Evolutionary conservation across 2,888 invertebrate genomes (phyloP).

Genomic region (Esperia sulphurella): DNA sequence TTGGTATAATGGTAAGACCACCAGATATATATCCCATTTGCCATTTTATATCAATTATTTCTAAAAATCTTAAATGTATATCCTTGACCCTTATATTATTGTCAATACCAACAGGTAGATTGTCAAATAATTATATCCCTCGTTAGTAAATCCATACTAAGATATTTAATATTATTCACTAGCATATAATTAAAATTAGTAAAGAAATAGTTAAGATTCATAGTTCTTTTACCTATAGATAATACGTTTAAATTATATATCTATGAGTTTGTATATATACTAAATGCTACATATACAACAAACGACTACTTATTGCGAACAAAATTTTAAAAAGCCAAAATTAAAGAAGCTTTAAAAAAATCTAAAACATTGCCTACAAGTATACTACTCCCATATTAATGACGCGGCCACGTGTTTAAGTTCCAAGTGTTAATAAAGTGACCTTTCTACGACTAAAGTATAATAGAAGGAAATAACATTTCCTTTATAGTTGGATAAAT

Average conservation of each 20-base stretch:
- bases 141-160: conserved; percentile 28
- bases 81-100: too few species aligned
- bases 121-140: conserved; percentile 10
- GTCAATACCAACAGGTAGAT: neutral
- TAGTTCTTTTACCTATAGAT: neutral
- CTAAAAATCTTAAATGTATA: too few species aligned
- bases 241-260: neutral
- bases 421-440: too few species aligned
- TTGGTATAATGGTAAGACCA: too few species aligned
- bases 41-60: too few species aligned
- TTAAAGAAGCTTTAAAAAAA: neutral
- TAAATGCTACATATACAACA: conserved; percentile 34
- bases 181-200: conserved; percentile 57
- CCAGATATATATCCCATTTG: too few species aligned
- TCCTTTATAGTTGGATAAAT: too few species aligned
- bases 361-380: too few species aligned
- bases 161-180: conserved; percentile 32
- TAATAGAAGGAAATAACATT: too few species aligned
- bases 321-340: conserved; percentile 33
- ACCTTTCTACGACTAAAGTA: too few species aligned
- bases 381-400: too few species aligned
- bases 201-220: conserved; percentile 25
- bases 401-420: too few species aligned
- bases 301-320: conserved; percentile 45
- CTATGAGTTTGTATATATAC: conserved; percentile 33